These are phyloP conservation scores for Luperina nickerlii DNA, from an alignment of 2,888 invertebrate species.

Conservation along the genomic window DNA sequence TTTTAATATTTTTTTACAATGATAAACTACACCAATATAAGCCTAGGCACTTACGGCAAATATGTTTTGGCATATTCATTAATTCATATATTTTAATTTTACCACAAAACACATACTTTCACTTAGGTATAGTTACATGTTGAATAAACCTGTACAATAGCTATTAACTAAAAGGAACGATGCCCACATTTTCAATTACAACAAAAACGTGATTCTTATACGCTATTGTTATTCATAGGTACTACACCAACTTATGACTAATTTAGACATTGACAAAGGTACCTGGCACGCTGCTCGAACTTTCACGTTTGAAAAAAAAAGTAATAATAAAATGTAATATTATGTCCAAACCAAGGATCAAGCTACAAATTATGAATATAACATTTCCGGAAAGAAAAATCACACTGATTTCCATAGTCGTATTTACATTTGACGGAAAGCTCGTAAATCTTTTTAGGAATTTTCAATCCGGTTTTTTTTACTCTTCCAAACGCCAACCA, in stretches of 20 bases:
- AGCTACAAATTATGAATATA: slow-evolving; percentile 27
- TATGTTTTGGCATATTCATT: slow-evolving; percentile 79
- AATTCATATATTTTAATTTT: slow-evolving; percentile 62
- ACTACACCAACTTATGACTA: slow-evolving; percentile 68
- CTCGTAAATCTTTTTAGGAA: slow-evolving; percentile 50
- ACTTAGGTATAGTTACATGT: slow-evolving; percentile 57
- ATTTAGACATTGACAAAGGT: slow-evolving; percentile 77
- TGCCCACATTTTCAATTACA: slow-evolving; percentile 61
- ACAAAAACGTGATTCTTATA: slow-evolving; percentile 67
- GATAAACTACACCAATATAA: slow-evolving; percentile 72
- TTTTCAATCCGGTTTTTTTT: slow-evolving; percentile 51
- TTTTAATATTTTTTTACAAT: slow-evolving; percentile 54
- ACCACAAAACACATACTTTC: slow-evolving; percentile 64
- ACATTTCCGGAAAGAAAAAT: slow-evolving; percentile 57
- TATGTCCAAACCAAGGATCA: slow-evolving; percentile 20
- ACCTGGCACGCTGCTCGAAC: slow-evolving; percentile 33
- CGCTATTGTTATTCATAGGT: slow-evolving; percentile 55
- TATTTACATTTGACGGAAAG: slow-evolving; percentile 53
- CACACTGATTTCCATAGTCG: slow-evolving; percentile 69
- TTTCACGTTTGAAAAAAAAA: slow-evolving; percentile 48
- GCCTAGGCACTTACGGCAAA: slow-evolving; percentile 88
- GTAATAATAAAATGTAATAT: slow-evolving; percentile 20
- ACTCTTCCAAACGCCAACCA: slow-evolving; percentile 66
- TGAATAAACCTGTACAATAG: slow-evolving; percentile 65
- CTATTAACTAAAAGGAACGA: slow-evolving; percentile 68